Conservation (phyloP, 2,797 vertebrate species). For the Hippoglossus hippoglossus region DNA sequence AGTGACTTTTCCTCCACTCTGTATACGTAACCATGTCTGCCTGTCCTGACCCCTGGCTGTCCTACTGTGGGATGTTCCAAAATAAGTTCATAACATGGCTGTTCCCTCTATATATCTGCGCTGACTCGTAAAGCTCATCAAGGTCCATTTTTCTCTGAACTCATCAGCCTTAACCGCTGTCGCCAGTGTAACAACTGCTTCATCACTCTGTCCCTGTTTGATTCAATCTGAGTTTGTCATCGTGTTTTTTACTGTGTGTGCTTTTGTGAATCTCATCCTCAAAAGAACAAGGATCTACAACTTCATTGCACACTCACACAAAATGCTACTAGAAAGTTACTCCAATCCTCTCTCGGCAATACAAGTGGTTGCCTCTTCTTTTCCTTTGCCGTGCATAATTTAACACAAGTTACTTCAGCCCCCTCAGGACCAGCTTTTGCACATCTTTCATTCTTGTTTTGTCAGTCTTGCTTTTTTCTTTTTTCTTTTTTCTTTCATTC, state of each 20-base stretch:
- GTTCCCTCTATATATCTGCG: slow-evolving; percentile 54
- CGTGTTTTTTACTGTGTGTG: slow-evolving; percentile 6
- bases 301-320: slow-evolving; percentile 22
- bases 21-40: slow-evolving; percentile 44
- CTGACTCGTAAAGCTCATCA: slow-evolving; percentile 54
- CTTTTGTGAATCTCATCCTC: slow-evolving; percentile 14
- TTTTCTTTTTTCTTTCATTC: slow-evolving; percentile 4
- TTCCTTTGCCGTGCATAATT: slow-evolving; percentile 24
- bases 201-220: slow-evolving; percentile 32
- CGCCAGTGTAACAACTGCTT: slow-evolving; percentile 49
- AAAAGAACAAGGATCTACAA: slow-evolving; percentile 11
- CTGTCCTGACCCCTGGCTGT: slow-evolving; percentile 60
- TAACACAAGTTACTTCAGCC: slow-evolving; percentile 16
- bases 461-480: slow-evolving; percentile 7
- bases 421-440: slow-evolving; percentile 15
- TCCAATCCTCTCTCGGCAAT: not conserved
- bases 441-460: slow-evolving; percentile 18
- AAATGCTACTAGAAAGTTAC: no score
- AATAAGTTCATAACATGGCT: slow-evolving; percentile 64
- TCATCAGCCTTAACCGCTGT: slow-evolving; percentile 62
- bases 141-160: slow-evolving; percentile 57
- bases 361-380: slow-evolving; percentile 9
- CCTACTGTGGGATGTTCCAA: slow-evolving; percentile 48
- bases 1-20: slow-evolving; percentile 70
- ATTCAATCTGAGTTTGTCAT: slow-evolving; percentile 5